phyloP scores from a whole-genome alignment of 2,113 vertebrate genomes.

The Clarias gariepinus region DNA sequence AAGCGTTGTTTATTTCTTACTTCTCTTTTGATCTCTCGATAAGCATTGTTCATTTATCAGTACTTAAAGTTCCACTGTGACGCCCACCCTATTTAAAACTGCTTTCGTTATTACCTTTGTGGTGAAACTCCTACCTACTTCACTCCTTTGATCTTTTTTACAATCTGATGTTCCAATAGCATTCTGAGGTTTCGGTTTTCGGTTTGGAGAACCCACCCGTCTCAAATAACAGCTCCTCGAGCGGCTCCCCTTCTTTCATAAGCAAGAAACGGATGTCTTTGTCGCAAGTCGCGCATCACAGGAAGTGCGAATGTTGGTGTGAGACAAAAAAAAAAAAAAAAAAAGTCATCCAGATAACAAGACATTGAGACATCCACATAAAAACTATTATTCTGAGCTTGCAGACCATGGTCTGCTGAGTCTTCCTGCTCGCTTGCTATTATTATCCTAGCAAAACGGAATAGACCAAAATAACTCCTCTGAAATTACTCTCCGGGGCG shows the following conservation, averaged over 20 bases:
- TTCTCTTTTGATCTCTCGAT: background rate
- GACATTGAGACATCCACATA: too few relatives aligned
- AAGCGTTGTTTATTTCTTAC: background rate
- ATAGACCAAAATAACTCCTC: slow-evolving; percentile 70
- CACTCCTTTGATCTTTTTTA: background rate
- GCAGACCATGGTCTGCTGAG: slow-evolving; percentile 51
- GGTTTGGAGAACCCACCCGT: background rate
- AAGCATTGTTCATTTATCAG: background rate
- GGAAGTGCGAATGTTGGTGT: background rate
- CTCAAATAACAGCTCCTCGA: background rate
- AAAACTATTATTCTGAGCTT: slow-evolving; percentile 45
- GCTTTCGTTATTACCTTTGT: slow-evolving; percentile 16
- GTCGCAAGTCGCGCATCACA: background rate
- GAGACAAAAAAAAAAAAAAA: slow-evolving; percentile 38
- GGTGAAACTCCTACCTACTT: background rate
- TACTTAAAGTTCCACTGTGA: background rate
- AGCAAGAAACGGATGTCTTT: background rate
- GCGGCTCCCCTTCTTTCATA: background rate
- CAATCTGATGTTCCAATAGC: background rate
- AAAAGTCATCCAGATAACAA: slow-evolving; percentile 25
- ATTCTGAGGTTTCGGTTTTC: background rate
- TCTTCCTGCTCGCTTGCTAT: slow-evolving; percentile 64
- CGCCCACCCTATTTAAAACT: background rate
- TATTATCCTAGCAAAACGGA: slow-evolving; percentile 68
- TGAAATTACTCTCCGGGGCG: slow-evolving; percentile 70